Evolutionary conservation across 2,113 vertebrate species (phyloP), one percentile per base, ranked within the genome.

Genomic region (Trematocara nigrifrons): DNA sequence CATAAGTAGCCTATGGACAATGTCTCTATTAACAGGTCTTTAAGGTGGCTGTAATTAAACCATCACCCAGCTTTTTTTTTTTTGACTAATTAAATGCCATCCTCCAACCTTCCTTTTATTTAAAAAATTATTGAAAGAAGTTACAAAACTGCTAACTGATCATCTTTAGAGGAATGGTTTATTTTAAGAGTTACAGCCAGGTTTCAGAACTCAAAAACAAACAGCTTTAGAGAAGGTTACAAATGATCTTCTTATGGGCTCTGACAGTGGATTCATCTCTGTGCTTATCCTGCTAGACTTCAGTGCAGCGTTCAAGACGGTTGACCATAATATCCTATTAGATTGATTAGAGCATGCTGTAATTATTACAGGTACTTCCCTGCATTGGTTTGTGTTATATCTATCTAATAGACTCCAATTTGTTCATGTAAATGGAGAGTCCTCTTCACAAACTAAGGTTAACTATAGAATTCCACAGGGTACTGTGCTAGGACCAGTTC

Each of bases 311-410:
- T 29, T 56, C 8, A 29, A 59, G 3, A 31, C 1, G 0, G 56
- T 31, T 3, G 56, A 10, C 29, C 29, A 59, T 31, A 59, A 59
- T 31, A 59, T 33, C 29, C 56, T 59, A 16, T 31, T 59, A 59
- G 26, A 59, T 3, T 16, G 13, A 59, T 59, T 31, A 59, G 56
- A 33, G 15, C 57, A 59, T 59, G 57, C 29, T 59, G 22, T 56
- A 59, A 0, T 5, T 59, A 33, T 59, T 56, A 56, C 22, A 56
- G 54, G 54, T 56, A 56, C 15, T 61, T 2, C 15, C 3, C 29
- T 61, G 57, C 29, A 1, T 2, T 4, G 8, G 29, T 33, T 33
- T 61, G 15, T 0, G 0, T 61, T 1, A 33, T 61, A 61, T 10
- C 15, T 33, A 59, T 33, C 29, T 18, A 33, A 33, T 59, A 33